Conservation (phyloP, 2,888 invertebrate species). For the Ochropleura leucogaster region DNA sequence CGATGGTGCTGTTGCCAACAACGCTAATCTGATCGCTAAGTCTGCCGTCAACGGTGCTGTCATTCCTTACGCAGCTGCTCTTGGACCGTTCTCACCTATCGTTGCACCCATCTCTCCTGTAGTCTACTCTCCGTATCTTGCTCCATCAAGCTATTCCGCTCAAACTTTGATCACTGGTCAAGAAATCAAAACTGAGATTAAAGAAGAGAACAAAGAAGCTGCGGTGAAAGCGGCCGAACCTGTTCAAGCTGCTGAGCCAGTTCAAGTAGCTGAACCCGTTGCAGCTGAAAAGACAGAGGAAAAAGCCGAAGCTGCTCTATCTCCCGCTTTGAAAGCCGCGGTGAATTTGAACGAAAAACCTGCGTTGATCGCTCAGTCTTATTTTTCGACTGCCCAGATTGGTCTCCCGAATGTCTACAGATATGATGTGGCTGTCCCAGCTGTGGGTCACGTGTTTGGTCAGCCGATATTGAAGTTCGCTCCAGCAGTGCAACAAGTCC, state of each 20-base stretch:
- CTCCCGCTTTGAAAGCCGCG: conserved; percentile 53
- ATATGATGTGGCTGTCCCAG: conserved; percentile 55
- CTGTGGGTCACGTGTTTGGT: conserved; percentile 33
- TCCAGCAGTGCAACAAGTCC: conserved; percentile 42
- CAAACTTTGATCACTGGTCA: conserved; percentile 32
- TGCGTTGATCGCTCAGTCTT: conserved; percentile 33
- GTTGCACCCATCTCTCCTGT: conserved; percentile 60
- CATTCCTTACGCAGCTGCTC: conserved; percentile 43
- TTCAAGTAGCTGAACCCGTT: conserved; percentile 39
- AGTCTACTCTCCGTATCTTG: conserved; percentile 52
- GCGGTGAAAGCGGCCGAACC: conserved; percentile 40
- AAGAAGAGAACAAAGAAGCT: conserved; percentile 65
- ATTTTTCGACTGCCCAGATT: conserved; percentile 28
- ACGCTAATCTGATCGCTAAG: conserved; percentile 73
- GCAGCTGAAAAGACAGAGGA: conserved; percentile 23
- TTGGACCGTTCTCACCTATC: conserved; percentile 50
- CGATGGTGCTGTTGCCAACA: conserved; percentile 78
- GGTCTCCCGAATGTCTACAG: conserved; percentile 56
- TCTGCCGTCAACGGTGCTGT: conserved; percentile 60
- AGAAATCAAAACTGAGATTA: conserved; percentile 62
- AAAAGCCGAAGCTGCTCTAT: conserved; percentile 18
- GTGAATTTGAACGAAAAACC: conserved; percentile 54
- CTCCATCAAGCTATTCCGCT: conserved; percentile 30
- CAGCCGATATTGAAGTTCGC: conserved; percentile 61
- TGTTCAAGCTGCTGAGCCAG: conserved; percentile 25